Evolutionary conservation across 2,888 invertebrate genomes (phyloP), one percentile per base, ranked within the genome.

Genomic region (Lasioglossum malachurum): DNA sequence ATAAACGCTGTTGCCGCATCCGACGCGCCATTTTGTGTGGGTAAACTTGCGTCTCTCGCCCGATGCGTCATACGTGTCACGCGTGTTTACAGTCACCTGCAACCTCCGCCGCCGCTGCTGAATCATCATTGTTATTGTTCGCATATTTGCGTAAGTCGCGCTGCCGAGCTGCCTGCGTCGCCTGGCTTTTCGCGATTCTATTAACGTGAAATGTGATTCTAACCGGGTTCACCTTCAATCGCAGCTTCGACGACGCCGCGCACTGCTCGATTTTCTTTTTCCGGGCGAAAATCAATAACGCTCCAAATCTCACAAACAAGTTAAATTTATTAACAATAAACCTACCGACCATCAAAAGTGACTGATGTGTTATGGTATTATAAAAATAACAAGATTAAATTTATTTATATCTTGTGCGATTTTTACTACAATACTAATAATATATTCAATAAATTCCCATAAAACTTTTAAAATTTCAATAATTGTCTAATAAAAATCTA

Each of bases 61-160:
- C 64, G 19, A 74, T 76, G 53, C 75, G 76, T 57, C 72, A 44
- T 31, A 35, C 57, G 31, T 41, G 41, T 35, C 27, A 7, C 64
- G 69, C 60, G 38, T 78, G 73, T 84, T 73, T 78, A 75, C 57
- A 67, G 69, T 76, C 75, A 49, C 67, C 78, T 81, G 78, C 23
- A 38, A 72, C 71, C 31, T 57, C 75, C 7, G 64, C 31, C 53
- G 27, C 38, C 35, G 44, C 49, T n/a, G 72, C 60, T 35, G 41
- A 86, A 82, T 86, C 69, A 75, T 77, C 69, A 35, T 75, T 72
- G 78, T 82, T 80, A 86, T 82, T 73, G 82, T 78, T 82, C 44
- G 41, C 44, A 31, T 75, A 75, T 80, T 80, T 80, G 75, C 74
- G 46, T 31, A 82, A 82, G 79, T 77, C 60, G 69, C 57, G 69